Conservation (phyloP, 1,140 invertebrate species). For the Mylabris phalerata region DNA sequence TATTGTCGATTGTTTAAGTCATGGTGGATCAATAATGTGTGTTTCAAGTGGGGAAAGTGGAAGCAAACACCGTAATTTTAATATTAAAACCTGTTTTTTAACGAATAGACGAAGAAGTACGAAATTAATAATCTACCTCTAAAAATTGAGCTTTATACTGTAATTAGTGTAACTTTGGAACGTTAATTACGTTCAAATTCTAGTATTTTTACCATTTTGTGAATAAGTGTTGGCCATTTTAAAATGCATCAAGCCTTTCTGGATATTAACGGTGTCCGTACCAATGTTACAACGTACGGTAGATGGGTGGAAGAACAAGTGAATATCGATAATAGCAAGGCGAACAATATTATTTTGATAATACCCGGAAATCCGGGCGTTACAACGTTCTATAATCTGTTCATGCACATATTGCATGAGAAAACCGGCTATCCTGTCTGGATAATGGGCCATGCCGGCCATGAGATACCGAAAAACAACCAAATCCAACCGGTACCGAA, state of each 20-base stretch:
- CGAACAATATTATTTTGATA: slow-evolving; percentile 46
- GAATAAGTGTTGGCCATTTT: not conserved
- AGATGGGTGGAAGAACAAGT: slow-evolving; percentile 57
- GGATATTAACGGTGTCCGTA: slow-evolving; percentile 55
- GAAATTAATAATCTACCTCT: too few relatives aligned
- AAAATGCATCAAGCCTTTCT: slow-evolving; percentile 46
- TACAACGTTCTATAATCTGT: slow-evolving; percentile 63
- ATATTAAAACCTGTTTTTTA: too few relatives aligned
- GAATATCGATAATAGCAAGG: slow-evolving; percentile 40
- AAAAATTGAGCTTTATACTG: not conserved
- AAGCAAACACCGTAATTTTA: too few relatives aligned
- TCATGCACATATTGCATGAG: slow-evolving; percentile 55
- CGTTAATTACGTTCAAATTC: too few relatives aligned
- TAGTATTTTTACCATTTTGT: too few relatives aligned
- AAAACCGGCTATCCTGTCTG: slow-evolving; percentile 58
- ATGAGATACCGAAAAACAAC: slow-evolving; percentile 50
- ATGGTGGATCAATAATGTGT: too few relatives aligned
- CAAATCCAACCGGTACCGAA: slow-evolving; percentile 41
- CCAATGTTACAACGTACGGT: slow-evolving; percentile 60
- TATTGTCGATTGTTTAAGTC: too few relatives aligned
- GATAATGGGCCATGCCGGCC: slow-evolving; percentile 66
- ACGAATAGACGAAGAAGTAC: too few relatives aligned
- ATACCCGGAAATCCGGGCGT: slow-evolving; percentile 66
- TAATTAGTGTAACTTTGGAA: not conserved
- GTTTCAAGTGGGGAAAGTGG: too few relatives aligned